Evolutionary conservation across 2,113 vertebrate genomes (phyloP).

Genomic region (Phrynosoma platyrhinos): DNA sequence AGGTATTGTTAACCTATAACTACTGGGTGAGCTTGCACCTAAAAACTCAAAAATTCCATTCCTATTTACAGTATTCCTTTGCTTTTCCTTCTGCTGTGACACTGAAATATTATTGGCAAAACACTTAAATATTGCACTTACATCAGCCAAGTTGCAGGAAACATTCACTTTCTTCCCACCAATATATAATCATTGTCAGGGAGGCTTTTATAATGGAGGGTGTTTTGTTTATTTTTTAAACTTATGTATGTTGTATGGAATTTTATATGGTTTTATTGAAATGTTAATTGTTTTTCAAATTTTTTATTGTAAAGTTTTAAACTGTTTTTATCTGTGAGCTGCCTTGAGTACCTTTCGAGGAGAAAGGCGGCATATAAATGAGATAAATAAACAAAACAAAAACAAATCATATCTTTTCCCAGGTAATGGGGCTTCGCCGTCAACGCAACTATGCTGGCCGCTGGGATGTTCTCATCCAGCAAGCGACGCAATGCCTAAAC

Average conservation of each 20-base stretch:
- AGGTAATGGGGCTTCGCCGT: constrained; percentile 92
- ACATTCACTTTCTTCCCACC: neutral
- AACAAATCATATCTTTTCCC: neutral
- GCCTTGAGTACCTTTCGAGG: too few species aligned
- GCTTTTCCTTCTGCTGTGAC: too few species aligned
- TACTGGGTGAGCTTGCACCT: neutral
- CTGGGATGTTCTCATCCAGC: constrained; percentile 92
- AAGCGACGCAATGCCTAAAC: constrained; percentile 94
- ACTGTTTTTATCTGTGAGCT: too few species aligned
- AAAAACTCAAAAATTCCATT: neutral
- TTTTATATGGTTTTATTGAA: too few species aligned
- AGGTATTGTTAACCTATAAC: neutral
- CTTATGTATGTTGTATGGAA: too few species aligned
- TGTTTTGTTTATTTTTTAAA: too few species aligned
- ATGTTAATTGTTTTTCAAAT: too few species aligned
- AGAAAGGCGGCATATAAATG: too few species aligned
- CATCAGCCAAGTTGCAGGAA: neutral
- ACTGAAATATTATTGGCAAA: neutral
- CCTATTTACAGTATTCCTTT: neutral
- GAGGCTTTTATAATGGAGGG: too few species aligned
- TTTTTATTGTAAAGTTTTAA: too few species aligned
- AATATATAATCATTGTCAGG: neutral
- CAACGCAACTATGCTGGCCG: constrained; percentile 91
- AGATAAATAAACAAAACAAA: too few species aligned
- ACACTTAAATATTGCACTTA: too few species aligned